Conservation (phyloP, 2,797 vertebrate species). For the Graptemys geographica region DNA sequence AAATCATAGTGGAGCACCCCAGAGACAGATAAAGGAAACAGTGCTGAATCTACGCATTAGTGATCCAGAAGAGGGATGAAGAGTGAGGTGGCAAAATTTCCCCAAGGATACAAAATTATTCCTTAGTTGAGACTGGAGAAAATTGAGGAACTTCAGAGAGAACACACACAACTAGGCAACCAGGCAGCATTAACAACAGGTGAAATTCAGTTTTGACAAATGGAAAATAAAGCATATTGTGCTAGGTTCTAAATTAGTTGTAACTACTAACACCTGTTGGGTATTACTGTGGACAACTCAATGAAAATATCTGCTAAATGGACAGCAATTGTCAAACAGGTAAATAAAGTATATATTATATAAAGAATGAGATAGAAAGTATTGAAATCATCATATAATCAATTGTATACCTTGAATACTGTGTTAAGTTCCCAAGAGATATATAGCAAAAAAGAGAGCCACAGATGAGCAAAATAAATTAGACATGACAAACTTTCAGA, state of each 20-base stretch:
- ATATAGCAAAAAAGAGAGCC: background rate
- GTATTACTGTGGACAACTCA: background rate
- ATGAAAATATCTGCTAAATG: background rate
- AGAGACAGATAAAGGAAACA: background rate
- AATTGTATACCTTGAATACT: background rate
- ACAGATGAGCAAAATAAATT: background rate
- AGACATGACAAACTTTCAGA: background rate
- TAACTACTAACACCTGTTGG: constrained; percentile 24
- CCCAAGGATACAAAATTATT: background rate
- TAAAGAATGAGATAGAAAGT: background rate
- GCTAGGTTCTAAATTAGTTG: background rate
- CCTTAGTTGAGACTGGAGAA: rapidly evolving
- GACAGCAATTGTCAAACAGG: background rate
- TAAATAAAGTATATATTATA: background rate
- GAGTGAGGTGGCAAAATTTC: background rate
- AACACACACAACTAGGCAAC: background rate
- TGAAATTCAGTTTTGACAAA: constrained; percentile 27
- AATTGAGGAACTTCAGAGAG: background rate
- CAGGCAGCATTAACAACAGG: background rate
- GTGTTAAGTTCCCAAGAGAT: background rate
- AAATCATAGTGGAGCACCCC: background rate
- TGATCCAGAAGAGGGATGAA: background rate
- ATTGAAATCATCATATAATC: background rate
- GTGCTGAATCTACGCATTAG: background rate
- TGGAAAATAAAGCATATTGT: constrained; percentile 11